Percentiles rank a stretch among this genome's conserved stretches.
These are phyloP conservation scores for Megatriorchis doriae DNA, from an alignment of 2,113 vertebrate genomes.

Conservation along the genomic window DNA sequence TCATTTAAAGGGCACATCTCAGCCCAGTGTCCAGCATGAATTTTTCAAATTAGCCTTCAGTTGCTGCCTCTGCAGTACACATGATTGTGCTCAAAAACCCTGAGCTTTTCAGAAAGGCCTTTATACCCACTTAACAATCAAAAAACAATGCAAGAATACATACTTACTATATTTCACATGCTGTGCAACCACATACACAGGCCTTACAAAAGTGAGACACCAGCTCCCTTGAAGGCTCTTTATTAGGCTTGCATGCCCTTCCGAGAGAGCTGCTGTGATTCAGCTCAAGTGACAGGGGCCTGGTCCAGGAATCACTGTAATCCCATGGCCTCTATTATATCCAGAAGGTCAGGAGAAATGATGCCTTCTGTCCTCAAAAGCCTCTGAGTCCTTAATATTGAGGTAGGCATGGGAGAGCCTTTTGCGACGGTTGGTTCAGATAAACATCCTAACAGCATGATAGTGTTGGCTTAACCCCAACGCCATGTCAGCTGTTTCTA, in stretches of 20 bases:
- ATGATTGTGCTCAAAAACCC: neutral
- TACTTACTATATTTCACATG: neutral
- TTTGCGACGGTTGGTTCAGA: constrained; percentile 10
- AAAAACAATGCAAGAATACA: neutral
- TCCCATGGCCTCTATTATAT: neutral
- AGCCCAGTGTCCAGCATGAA: constrained; percentile 30
- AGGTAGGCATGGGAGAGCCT: constrained; percentile 25
- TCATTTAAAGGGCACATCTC: constrained; percentile 58
- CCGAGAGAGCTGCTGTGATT: neutral
- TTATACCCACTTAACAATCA: neutral
- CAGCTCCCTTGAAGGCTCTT: neutral
- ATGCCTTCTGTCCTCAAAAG: constrained; percentile 18
- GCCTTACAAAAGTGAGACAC: neutral
- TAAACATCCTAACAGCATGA: constrained; percentile 59
- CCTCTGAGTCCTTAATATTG: neutral
- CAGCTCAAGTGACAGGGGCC: neutral
- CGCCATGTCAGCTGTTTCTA: constrained; percentile 59
- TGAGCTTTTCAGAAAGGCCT: constrained; percentile 32
- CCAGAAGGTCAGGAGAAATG: constrained; percentile 19
- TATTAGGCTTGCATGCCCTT: neutral
- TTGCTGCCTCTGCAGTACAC: constrained; percentile 45
- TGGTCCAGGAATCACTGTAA: neutral
- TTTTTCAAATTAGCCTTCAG: constrained; percentile 63
- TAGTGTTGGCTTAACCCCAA: constrained; percentile 51
- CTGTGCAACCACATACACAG: fast-evolving